Percentiles rank a stretch among this genome's conserved stretches.
phyloP scores from a whole-genome alignment of 1,140 invertebrate genomes.

The Diorhabda elongata region DNA sequence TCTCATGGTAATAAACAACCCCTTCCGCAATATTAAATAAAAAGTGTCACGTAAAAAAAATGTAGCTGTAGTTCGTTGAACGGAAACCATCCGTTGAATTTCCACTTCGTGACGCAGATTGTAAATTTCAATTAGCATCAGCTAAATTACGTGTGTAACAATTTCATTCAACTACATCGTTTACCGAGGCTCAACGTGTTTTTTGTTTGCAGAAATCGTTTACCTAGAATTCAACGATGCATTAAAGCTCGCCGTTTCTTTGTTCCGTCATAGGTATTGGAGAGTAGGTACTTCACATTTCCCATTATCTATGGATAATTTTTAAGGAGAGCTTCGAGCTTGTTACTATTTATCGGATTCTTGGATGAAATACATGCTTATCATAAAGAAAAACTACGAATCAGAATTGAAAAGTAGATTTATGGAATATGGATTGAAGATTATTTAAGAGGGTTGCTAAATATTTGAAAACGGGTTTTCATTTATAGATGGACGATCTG shows the following conservation, averaged over 20 bases:
- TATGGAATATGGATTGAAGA: too few relatives aligned
- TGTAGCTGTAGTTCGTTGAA: neutral
- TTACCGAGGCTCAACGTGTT: conserved; percentile 28
- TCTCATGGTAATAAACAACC: neutral
- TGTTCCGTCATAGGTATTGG: too few relatives aligned
- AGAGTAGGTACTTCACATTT: too few relatives aligned
- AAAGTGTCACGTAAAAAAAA: neutral
- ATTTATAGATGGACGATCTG: too few relatives aligned
- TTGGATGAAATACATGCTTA: too few relatives aligned
- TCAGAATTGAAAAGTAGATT: too few relatives aligned
- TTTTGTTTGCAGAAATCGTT: conserved; percentile 30
- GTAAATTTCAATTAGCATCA: conserved; percentile 20
- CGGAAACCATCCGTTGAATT: neutral
- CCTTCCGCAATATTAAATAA: neutral
- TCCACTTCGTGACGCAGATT: conserved; percentile 4
- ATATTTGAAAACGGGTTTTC: too few relatives aligned
- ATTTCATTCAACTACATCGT: conserved; percentile 32
- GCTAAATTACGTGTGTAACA: conserved; percentile 31
- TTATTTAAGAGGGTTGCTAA: too few relatives aligned
- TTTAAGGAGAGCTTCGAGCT: too few relatives aligned
- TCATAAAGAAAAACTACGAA: too few relatives aligned
- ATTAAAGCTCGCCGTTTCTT: conserved; percentile 14
- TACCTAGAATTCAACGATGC: conserved; percentile 31
- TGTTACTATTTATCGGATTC: too few relatives aligned
- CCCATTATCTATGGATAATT: too few relatives aligned